Evolutionary conservation across 2,888 invertebrate genomes (phyloP).

Genomic region (Psylliodes chrysocephalus): DNA sequence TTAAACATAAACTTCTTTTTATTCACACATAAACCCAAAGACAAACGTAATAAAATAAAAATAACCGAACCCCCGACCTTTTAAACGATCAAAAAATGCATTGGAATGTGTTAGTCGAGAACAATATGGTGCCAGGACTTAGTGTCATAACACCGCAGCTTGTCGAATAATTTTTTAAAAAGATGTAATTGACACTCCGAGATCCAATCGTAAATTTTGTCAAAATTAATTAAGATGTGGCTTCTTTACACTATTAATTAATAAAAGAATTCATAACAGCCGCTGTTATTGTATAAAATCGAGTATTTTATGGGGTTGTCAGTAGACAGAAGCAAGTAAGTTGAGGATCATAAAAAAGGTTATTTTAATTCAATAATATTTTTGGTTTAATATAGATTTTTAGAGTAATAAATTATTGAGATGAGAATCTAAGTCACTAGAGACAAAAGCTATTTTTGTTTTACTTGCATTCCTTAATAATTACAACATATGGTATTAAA

Average conservation of each 20-base stretch:
- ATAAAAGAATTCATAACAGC: constrained; percentile 7
- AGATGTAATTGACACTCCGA: constrained; percentile 30
- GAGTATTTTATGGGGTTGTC: background rate
- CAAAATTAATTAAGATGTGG: constrained; percentile 28
- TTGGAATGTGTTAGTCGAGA: constrained; percentile 25
- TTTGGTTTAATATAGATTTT: too few species aligned
- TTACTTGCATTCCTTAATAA: too few species aligned
- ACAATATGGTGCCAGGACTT: constrained; percentile 32
- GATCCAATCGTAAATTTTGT: constrained; percentile 20
- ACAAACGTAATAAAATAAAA: constrained; percentile 8
- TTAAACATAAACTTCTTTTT: constrained; percentile 4
- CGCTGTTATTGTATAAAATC: background rate
- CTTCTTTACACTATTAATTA: constrained; percentile 26
- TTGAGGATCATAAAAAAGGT: too few species aligned
- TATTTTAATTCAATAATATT: too few species aligned
- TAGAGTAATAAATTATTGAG: too few species aligned
- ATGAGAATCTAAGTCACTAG: too few species aligned
- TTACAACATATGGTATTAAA: too few species aligned
- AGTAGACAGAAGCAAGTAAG: background rate
- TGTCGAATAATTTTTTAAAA: constrained; percentile 8
- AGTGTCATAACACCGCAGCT: background rate
- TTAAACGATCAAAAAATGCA: constrained; percentile 14
- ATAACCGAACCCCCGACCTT: background rate
- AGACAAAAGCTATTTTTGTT: too few species aligned
- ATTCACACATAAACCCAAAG: background rate